Base-by-base conservation (phyloP, 2,797 vertebrate genomes). In the Tokudaia tokunoshimensis region DNA sequence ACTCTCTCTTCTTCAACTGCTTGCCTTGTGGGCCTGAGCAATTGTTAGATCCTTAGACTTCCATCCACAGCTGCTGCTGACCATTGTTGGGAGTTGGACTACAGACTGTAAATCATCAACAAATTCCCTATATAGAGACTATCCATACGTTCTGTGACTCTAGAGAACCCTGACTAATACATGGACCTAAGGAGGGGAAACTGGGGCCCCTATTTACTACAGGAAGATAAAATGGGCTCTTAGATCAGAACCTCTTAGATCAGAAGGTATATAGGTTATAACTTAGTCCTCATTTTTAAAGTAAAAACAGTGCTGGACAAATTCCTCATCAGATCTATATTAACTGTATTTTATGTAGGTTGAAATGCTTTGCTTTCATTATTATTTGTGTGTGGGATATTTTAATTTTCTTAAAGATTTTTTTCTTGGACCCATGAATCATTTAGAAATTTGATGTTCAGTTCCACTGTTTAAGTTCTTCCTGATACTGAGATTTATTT, bases 341-440 rank as follows among this genome's bases (percentile, higher is more conserved):
- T 92, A 79, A 12, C 61, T 86, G 26, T 6, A 15, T 74, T 59
- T 50, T 57, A 63, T 9, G 22, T 79, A 61, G 78, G 83, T 88
- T 90, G 88, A 89, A 82, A 52, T 24, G 19, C 15, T 63, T 7
- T 82, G 17, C 52, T 89, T 94, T 63, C 17, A 59, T 91, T 91
- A 92, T 94, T 10, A 79, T 78, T 92, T 79, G 14, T 81, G 0
- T 65, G 8, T 3, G 34, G 17, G 6, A 1, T 72, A 17, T 37
- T 91, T 91, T 95, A 79, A 83, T 92, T 92, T 85, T 59, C 29
- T 91, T 94, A 29, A 29, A 82, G 79, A 75, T 29, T 93, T 95
- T 34, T 34, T 8, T 52, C 14, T 83, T 24, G 31, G 37, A 44
- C 41, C 8, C 2, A 8, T 89, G 41, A 29, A 50, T 90, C 74